Evolutionary conservation across 2,888 invertebrate species (phyloP), one percentile per base, ranked within the genome.

Genomic region (Acrobasis suavella): DNA sequence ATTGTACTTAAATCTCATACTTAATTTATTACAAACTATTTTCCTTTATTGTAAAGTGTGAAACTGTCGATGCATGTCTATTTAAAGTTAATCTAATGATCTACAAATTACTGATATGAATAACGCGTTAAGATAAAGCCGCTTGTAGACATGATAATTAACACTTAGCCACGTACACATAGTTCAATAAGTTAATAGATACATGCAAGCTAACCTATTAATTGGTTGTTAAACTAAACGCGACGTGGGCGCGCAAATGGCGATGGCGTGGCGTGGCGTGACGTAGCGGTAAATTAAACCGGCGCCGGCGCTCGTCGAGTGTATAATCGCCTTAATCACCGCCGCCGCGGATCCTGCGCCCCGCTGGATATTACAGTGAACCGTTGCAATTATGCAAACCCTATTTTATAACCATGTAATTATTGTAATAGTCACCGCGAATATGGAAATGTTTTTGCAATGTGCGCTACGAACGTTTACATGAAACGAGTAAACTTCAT

Each of bases 241-340:
- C 72, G 69, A 68, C 69, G 69, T 78, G 54, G 54, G 46, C 61
- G 54, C 49, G 55, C 37, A 62, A 62, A 62, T 61, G 32, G 59
- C 59, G 50, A 9, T 38, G 78, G 80, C 76, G 78, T 61, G 52
- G 80, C 76, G 78, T 38, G 78, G 80, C 76, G 78, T 61, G 52
- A 50, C 58, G 58, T 17, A 76, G 78, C 79, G 80, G 79, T 75
- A 83, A 84, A 85, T 85, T 82, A 79, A 75, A 76, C 75, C 67
- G 72, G 64, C 67, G 66, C 74, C 65, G 67, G 68, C 70, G 69
- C 73, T 70, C 70, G 67, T 70, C 66, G 67, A 77, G 77, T 78
- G 75, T 75, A 72, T 80, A 77, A 82, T 80, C 78, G 74, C 75
- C 71, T 69, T 79, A 77, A 82, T 80, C 78, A 74, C 74, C 69